These are phyloP conservation scores for Actenoides hombroni DNA, from an alignment of 2,113 vertebrate species.

Conservation along the genomic window DNA sequence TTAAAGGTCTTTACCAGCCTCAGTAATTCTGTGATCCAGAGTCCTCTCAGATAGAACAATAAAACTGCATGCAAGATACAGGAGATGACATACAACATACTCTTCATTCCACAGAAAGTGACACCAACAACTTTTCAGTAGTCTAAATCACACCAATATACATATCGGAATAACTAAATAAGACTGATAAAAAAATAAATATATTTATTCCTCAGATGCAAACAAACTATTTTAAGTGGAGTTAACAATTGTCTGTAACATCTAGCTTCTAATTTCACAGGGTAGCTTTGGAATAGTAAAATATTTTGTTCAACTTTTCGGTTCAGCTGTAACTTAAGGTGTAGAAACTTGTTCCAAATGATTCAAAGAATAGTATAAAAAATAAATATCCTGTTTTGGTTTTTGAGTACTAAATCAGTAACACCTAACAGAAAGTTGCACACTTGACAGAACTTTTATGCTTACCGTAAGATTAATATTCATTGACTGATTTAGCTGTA, in stretches of 20 bases:
- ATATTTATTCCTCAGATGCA: background rate
- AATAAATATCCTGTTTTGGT: background rate
- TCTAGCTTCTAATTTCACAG: background rate
- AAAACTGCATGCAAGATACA: background rate
- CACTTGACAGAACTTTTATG: background rate
- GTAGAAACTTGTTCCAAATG: background rate
- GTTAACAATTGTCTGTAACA: background rate
- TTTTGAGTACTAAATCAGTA: background rate
- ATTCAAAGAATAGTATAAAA: background rate
- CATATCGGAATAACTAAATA: background rate
- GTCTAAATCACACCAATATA: fast-evolving
- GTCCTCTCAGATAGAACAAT: background rate
- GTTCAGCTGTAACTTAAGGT: background rate
- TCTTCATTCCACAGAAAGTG: background rate
- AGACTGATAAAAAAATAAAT: background rate
- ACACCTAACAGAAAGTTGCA: background rate
- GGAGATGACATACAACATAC: background rate
- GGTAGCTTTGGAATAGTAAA: background rate
- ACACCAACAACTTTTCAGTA: background rate
- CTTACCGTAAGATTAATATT: conserved; percentile 82
- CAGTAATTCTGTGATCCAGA: no score
- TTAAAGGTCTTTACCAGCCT: no score
- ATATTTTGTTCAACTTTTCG: background rate
- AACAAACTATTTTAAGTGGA: background rate
- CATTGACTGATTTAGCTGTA: conserved; percentile 87